Base-by-base conservation (phyloP, 2,888 invertebrate species). In the Eupithecia pulchellata region DNA sequence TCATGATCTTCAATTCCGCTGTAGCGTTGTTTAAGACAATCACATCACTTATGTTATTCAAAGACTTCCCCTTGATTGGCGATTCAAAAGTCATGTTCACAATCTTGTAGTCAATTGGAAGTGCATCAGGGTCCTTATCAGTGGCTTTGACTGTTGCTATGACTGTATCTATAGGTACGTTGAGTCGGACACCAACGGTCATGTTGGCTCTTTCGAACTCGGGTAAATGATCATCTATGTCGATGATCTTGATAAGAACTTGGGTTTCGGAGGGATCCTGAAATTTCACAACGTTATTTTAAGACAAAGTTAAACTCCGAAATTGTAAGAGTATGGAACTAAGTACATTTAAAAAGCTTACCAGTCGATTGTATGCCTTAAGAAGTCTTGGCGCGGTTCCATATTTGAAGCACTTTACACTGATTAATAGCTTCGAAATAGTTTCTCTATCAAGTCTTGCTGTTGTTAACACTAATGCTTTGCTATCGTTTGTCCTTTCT, bases 221-320 rank as follows among this genome's bases (percentile, higher is more conserved):
- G 0, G 97, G 97, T 42, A 96, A 86, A 83, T 97, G 97, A 78
- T 97, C 97, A 79, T 97, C 97, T 25, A 97, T 94, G 77, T 97
- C 97, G 2, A 95, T 75, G 0, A 97, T 90, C 81, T 94, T 95
- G 2, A 97, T 91, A 0, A 95, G 82, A 0, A 97, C 91, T 83
- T 96, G 96, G 4, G 96, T 93, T 86, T 97, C 96, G 1, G 96
- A 96, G 0, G 96, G 95, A 81, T 97, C 97, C 90, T 96, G 92
- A 4, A 91, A 68, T n/a, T n/a, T 0, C 6, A 58, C 8, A 58
- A 30, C 8, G 20, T 47, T 42, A 39, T 39, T 17, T 39, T 1
- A 39, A 17, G 17, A 4, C 0, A 11, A 6, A n/a, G n/a, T n/a
- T n/a, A n/a, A n/a, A n/a, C n/a, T n/a, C n/a, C n/a, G n/a, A n/a